Evolutionary conservation across 2,113 vertebrate species (phyloP).

Genomic region (Crotalus horridus): DNA sequence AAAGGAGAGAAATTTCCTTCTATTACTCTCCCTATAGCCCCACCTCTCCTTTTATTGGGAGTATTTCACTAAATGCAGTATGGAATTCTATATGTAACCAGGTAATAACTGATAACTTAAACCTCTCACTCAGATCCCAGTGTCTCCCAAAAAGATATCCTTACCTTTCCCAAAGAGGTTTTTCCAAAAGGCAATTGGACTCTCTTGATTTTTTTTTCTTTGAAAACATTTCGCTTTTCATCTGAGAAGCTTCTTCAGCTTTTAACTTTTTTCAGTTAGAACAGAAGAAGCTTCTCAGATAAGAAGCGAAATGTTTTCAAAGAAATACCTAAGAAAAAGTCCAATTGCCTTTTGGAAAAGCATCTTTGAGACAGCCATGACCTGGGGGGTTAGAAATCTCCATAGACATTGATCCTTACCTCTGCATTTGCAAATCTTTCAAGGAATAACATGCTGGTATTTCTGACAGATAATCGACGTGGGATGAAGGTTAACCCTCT

Average conservation of each 20-base stretch:
- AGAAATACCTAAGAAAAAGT: not conserved
- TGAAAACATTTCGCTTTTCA: not conserved
- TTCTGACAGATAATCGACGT: not conserved
- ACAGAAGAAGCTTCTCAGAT: not conserved
- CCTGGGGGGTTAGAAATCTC: not conserved
- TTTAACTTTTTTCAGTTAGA: not conserved
- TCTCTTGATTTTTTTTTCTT: not conserved
- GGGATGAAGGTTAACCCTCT: fast-evolving
- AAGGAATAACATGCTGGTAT: not conserved
- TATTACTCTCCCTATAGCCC: not conserved
- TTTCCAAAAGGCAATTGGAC: not conserved
- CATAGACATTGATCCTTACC: not conserved
- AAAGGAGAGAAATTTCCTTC: not conserved
- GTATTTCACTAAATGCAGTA: not conserved
- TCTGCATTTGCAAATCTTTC: not conserved
- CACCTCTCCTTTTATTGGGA: not conserved
- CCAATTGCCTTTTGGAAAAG: not conserved
- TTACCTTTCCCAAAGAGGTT: not conserved
- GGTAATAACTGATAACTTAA: not conserved
- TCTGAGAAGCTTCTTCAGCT: not conserved
- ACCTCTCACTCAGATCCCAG: not conserved
- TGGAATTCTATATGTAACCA: not conserved
- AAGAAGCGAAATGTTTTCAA: not conserved
- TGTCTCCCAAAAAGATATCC: not conserved
- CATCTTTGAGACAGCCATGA: not conserved